Percentiles rank a stretch among this genome's conserved stretches.
Conservation (phyloP, 2,113 vertebrate species). For the mouse (Mus musculus) region GRCm39 chr11:20845001-20845500, state of each 20-base stretch:
- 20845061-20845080: neutral
- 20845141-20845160: neutral
- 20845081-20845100: neutral
- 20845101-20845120: neutral
- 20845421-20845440: slow-evolving; percentile 59
- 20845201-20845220: neutral
- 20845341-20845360: neutral
- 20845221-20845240: neutral
- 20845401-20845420: slow-evolving; percentile 32
- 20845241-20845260: neutral
- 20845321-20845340: neutral
- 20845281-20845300: neutral
- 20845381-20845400: neutral
- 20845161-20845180: neutral
- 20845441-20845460: neutral
- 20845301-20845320: slow-evolving; percentile 30
- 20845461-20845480: slow-evolving; percentile 12
- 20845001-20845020: neutral
- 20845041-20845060: neutral
- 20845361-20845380: neutral
- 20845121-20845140: neutral
- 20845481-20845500: slow-evolving; percentile 58
- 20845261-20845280: slow-evolving; percentile 51
- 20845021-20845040: neutral
- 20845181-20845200: neutral